Percentiles rank a stretch among this genome's conserved stretches.
These are phyloP conservation scores for Nemopilema nomurai DNA, from an alignment of 30 jellyfish, hydroid and myxozoan genomes.

Conservation along the genomic window DNA sequence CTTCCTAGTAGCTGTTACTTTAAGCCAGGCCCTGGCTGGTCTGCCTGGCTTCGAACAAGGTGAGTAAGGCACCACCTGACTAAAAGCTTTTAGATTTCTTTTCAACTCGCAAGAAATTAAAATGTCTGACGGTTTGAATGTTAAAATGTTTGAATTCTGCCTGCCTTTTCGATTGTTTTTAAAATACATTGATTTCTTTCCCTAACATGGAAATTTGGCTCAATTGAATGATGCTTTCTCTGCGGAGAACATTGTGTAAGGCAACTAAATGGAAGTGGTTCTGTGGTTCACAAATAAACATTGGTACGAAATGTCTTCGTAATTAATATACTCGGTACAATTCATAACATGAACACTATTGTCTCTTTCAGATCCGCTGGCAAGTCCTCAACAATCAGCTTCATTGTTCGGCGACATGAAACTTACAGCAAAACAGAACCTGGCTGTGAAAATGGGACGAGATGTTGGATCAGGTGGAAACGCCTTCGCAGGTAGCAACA, in stretches of 20 bases:
- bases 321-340: neutral
- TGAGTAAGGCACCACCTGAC: no score
- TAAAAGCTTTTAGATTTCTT: no score
- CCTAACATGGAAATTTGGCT: no score
- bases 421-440: constrained; percentile 70
- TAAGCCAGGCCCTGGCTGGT: constrained; percentile 30
- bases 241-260: no score
- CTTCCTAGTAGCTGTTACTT: constrained; percentile 3
- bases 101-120: no score
- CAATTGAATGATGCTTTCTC: no score
- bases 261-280: no score
- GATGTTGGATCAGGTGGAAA: constrained; percentile 69
- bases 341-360: neutral
- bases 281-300: neutral
- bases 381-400: constrained; percentile 51
- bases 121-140: no score
- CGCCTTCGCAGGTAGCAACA: constrained; percentile 76
- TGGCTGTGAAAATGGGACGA: constrained; percentile 68
- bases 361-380: constrained; percentile 28
- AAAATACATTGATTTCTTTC: no score
- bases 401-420: constrained; percentile 62
- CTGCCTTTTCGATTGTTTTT: no score
- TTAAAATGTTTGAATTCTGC: no score
- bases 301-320: neutral
- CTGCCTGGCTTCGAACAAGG: constrained; percentile 53